Evolutionary conservation across 2,113 vertebrate species (phyloP).

Genomic region (Oplegnathus fasciatus): DNA sequence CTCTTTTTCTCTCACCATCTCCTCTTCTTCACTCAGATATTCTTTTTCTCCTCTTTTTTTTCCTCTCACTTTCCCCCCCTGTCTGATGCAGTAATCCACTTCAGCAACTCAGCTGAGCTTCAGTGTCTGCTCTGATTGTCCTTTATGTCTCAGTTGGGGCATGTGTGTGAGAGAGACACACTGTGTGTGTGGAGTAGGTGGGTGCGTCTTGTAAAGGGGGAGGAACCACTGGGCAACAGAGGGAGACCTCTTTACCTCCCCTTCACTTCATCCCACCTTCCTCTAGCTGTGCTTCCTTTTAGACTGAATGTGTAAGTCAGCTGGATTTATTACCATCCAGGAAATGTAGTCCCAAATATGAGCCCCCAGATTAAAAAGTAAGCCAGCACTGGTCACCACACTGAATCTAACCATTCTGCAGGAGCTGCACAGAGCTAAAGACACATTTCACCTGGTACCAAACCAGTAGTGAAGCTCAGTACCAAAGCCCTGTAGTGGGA

Average conservation of each 20-base stretch:
- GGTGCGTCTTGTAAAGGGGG: not conserved
- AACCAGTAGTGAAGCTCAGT: too few species aligned
- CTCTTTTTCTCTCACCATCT: not conserved
- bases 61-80: not conserved
- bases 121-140: not conserved
- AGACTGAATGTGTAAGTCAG: not conserved
- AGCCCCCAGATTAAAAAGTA: too few species aligned
- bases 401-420: not conserved
- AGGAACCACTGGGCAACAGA: conserved; percentile 24
- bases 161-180: not conserved
- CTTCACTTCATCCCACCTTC: not conserved
- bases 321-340: not conserved
- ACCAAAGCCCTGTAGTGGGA: too few species aligned
- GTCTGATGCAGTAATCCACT: not conserved
- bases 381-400: too few species aligned
- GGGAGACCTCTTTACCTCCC: not conserved
- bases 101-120: not conserved
- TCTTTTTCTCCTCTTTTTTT: not conserved
- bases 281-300: not conserved
- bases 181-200: not conserved
- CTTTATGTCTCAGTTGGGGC: not conserved
- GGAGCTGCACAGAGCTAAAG: not conserved
- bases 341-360: not conserved
- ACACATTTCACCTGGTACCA: too few species aligned
- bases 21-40: not conserved